A percentile compares a stretch with the other conserved stretches of the same genome.
Evolutionary conservation across 1,140 invertebrate species (phyloP).

Genomic region (Bradynema listronoti): DNA sequence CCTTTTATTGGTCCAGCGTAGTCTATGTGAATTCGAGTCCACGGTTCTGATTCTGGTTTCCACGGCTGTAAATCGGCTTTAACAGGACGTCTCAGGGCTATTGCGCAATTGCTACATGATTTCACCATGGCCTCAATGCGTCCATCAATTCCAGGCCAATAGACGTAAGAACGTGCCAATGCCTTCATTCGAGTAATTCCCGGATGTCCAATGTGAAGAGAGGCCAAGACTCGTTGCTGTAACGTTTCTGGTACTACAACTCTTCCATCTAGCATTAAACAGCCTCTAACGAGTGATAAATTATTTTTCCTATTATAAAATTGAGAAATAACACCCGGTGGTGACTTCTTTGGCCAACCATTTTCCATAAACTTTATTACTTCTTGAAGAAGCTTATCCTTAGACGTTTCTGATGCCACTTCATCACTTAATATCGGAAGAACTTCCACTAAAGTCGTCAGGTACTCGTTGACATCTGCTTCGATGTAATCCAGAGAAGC

Average conservation of each 20-base stretch:
- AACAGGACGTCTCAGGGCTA: neutral
- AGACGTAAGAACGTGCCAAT: constrained; percentile 56
- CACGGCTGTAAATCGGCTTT: constrained; percentile 14
- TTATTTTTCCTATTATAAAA: no score
- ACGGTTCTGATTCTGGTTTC: constrained; percentile 8
- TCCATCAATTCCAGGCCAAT: constrained; percentile 14
- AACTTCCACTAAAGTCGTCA: neutral
- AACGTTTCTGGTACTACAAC: constrained; percentile 59
- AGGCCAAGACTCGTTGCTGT: constrained; percentile 54
- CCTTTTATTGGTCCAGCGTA: constrained; percentile 11
- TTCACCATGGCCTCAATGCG: constrained; percentile 15
- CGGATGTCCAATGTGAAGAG: constrained; percentile 61
- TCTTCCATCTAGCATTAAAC: constrained; percentile 50
- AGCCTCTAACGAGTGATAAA: no score
- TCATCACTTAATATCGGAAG: neutral
- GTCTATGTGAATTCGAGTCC: constrained; percentile 14
- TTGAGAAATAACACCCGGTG: no score
- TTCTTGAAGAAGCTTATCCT: neutral
- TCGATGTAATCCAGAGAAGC: constrained; percentile 13
- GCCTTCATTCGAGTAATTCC: constrained; percentile 63
- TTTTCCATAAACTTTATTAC: neutral
- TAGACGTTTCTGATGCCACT: neutral
- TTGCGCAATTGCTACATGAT: constrained; percentile 4
- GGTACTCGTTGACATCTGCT: constrained; percentile 7
- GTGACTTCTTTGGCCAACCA: neutral